These are phyloP conservation scores for Siniperca knerii DNA, from an alignment of 2,113 vertebrate genomes.

Conservation along the genomic window DNA sequence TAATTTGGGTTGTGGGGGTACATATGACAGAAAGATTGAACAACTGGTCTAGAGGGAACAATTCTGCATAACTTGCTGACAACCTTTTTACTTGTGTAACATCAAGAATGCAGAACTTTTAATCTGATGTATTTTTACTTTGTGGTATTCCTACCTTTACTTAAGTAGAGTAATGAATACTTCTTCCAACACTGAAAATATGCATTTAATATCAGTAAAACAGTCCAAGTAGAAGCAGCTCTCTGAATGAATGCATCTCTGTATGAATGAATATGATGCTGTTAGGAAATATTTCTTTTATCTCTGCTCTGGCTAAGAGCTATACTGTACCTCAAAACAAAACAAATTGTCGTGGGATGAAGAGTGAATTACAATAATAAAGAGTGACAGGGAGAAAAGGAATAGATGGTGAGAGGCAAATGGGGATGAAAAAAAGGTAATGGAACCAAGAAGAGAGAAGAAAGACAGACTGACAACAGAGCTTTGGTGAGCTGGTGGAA, in stretches of 20 bases:
- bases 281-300: background rate
- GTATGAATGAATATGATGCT: background rate
- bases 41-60: background rate
- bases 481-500: constrained; percentile 29
- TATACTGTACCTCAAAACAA: constrained; percentile 5
- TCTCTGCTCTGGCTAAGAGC: constrained; percentile 10
- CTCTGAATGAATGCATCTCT: background rate
- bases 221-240: background rate
- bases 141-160: background rate
- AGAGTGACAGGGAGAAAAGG: constrained; percentile 27
- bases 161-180: background rate
- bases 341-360: constrained; percentile 14
- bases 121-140: background rate
- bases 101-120: background rate
- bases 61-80: background rate
- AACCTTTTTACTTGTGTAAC: background rate
- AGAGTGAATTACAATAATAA: constrained; percentile 24
- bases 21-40: background rate
- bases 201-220: background rate
- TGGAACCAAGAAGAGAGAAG: background rate
- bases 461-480: constrained; percentile 27
- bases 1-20: background rate
- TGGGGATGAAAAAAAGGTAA: constrained; percentile 30
- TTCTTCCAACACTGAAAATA: background rate
- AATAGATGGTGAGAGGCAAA: constrained; percentile 6